Base-by-base conservation (phyloP, 2,113 vertebrate genomes). In the Cottus gobio region DNA sequence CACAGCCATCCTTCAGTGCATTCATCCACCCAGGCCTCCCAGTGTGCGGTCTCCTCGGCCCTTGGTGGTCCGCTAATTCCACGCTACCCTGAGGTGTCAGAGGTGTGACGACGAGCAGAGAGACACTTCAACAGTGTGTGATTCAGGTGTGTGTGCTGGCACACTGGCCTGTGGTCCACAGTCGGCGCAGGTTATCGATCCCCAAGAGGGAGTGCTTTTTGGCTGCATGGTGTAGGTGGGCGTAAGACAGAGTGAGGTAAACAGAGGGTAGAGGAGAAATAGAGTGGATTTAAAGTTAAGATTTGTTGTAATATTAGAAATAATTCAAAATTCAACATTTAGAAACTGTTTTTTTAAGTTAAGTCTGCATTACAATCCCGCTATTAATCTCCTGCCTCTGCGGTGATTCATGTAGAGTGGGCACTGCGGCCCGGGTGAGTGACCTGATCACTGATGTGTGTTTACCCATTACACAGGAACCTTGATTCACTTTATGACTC, bases 361-460 rank as follows among this genome's bases (percentile, higher is more conserved):
- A 58, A 26, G 2, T 62, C 26, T 34, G 20, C 4, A 2, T 67
- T 34, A 66, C 24, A 2, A 37, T 67, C 44, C 3, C 0, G 22
- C 30, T 24, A 34, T 54, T 0, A 3, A 46, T 65, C 34, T 31
- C 26, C 64, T 9, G 3, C 20, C 11, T 36, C n/a, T 37, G 0
- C 34, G 73, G 31, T 28, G 56, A 64, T 26, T 80, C 16, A 22
- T 75, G 70, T 26, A 5, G 57, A 50, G 6, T 44, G 37, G 31
- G 73, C 56, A 70, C 74, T 58, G 62, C 60, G 78, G 86, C 69
- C 63, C 20, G 54, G 85, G 84, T 86, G 68, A 90, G 79, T 79
- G 92, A 92, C 92, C 93, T 89, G 20, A 56, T 58, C 50, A 61
- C 60, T 82, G 79, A 66, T 89, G 82, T 87, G 88, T 94, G 91